Conservation (phyloP, 2,797 vertebrate genomes). For the Peromyscus nudipes region DNA sequence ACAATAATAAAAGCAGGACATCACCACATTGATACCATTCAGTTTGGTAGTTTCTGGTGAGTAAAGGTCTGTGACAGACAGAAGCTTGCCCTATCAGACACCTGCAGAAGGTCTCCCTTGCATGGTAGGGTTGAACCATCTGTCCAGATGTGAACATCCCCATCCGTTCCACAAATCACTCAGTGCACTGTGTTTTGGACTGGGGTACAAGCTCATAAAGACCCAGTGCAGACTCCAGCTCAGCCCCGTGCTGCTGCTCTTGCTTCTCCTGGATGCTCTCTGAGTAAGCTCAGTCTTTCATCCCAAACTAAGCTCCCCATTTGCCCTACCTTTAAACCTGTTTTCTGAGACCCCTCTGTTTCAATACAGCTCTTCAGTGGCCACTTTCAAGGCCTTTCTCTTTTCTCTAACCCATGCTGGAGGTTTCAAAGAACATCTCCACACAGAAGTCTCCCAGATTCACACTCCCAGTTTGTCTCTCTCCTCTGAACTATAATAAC, state of each 20-base stretch:
- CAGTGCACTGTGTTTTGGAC: not conserved
- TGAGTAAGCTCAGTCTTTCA: constrained; percentile 3
- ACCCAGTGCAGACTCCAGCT: not conserved
- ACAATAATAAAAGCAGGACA: not conserved
- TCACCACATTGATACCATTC: not conserved
- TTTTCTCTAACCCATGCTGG: not conserved
- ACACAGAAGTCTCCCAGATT: not conserved
- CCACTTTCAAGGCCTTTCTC: not conserved
- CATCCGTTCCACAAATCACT: not conserved
- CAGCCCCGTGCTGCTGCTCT: not conserved
- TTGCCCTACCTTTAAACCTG: not conserved
- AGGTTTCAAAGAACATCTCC: not conserved
- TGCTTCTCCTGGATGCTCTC: not conserved
- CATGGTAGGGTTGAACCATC: not conserved
- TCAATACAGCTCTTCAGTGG: not conserved
- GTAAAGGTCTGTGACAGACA: not conserved
- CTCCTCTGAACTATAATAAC: not conserved
- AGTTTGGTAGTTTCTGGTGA: constrained; percentile 9
- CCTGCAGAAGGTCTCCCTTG: not conserved
- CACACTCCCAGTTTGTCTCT: not conserved
- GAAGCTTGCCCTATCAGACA: not conserved
- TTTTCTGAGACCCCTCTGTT: not conserved
- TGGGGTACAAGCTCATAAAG: not conserved
- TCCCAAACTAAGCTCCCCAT: not conserved
- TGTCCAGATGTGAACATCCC: not conserved